Evolutionary conservation across 2,888 invertebrate species (phyloP).

Genomic region (Xestia sexstrigata): DNA sequence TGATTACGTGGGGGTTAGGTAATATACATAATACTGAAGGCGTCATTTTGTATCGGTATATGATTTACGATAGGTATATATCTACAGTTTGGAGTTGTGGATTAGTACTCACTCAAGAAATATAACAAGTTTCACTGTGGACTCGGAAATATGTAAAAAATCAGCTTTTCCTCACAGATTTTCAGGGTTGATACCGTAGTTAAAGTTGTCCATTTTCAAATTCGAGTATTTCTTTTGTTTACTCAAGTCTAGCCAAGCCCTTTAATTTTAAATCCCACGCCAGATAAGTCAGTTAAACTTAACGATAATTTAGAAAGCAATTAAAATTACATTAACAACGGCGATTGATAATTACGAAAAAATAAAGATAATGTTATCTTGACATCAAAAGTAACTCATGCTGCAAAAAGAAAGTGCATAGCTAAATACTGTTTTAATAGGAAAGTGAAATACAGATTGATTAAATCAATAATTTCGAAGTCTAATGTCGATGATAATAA

Average conservation of each 20-base stretch:
- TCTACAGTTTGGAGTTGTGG: too few relatives aligned
- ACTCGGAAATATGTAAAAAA: neutral
- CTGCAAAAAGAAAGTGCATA: slow-evolving; percentile 33
- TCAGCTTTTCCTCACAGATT: neutral
- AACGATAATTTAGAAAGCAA: slow-evolving; percentile 29
- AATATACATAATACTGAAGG: slow-evolving; percentile 9
- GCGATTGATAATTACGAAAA: slow-evolving; percentile 21
- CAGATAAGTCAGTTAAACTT: slow-evolving; percentile 2
- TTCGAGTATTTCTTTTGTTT: neutral
- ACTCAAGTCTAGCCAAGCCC: neutral
- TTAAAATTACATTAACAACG: slow-evolving; percentile 38
- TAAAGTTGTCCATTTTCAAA: neutral
- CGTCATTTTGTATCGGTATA: neutral
- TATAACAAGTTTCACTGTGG: neutral
- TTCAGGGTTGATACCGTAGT: neutral
- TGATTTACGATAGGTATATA: neutral
- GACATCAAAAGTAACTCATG: slow-evolving; percentile 25
- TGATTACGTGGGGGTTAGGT: slow-evolving; percentile 21
- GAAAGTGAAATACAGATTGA: slow-evolving; percentile 9
- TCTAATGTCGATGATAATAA: neutral
- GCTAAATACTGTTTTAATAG: slow-evolving; percentile 17
- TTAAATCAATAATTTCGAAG: slow-evolving; percentile 3
- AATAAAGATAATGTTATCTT: slow-evolving; percentile 34
- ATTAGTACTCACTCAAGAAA: neutral
- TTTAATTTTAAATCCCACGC: slow-evolving; percentile 29